Percentiles rank a stretch among this genome's conserved stretches.
Conservation (phyloP, 2,113 vertebrate genomes). For the Syngnathus floridae region DNA sequence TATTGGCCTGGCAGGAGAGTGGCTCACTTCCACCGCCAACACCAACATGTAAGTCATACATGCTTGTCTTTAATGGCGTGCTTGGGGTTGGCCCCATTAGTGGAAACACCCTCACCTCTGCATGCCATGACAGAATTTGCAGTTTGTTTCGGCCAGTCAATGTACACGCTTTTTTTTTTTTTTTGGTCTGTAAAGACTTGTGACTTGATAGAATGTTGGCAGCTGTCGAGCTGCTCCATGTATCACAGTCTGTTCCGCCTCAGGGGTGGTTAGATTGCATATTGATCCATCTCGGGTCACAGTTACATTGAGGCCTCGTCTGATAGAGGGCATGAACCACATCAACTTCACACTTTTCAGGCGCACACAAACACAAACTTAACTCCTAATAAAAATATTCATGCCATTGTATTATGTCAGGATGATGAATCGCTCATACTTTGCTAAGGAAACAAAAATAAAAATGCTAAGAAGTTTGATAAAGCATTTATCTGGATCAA, state of each 20-base stretch:
- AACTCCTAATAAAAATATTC: neutral
- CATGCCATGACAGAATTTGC: slow-evolving; percentile 23
- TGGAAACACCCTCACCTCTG: slow-evolving; percentile 21
- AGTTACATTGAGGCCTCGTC: slow-evolving; percentile 54
- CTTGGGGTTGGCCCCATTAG: neutral
- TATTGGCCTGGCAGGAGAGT: slow-evolving; percentile 93
- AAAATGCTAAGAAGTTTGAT: too few species aligned
- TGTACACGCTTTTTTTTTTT: slow-evolving; percentile 38
- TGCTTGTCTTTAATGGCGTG: neutral
- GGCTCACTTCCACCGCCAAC: slow-evolving; percentile 96
- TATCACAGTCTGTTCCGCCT: slow-evolving; percentile 36
- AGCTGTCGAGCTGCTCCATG: slow-evolving; percentile 23
- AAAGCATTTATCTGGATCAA: neutral
- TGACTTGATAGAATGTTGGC: slow-evolving; percentile 39
- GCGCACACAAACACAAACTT: neutral
- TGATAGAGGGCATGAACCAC: slow-evolving; percentile 53
- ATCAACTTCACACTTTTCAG: slow-evolving; percentile 20
- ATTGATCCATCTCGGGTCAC: slow-evolving; percentile 59
- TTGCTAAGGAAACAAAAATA: too few species aligned
- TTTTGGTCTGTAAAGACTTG: slow-evolving; percentile 23
- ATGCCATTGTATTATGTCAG: neutral
- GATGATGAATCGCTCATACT: neutral
- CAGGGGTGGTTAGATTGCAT: slow-evolving; percentile 64
- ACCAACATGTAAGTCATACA: slow-evolving; percentile 91
- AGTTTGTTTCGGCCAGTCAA: slow-evolving; percentile 27